Evolutionary conservation across 2,888 invertebrate genomes (phyloP), one percentile per base, ranked within the genome.

Genomic region (Hanleya hanleyi): DNA sequence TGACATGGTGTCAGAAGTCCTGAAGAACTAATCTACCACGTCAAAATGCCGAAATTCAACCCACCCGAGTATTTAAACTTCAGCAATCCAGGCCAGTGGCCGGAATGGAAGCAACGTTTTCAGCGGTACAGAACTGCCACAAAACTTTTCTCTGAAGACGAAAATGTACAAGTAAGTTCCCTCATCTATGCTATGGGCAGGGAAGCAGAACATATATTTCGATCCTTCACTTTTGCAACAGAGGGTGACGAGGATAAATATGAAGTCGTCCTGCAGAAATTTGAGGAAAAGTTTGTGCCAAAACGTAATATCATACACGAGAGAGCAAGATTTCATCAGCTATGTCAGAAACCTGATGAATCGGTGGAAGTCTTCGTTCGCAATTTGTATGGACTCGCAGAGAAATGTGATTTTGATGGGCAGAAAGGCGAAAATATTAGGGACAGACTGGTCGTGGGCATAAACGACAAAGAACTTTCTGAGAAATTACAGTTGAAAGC

Each of bases 241-340:
- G 73, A 15, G 4, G 71, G 36, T 6, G 73, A 69, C 26, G 72
- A 47, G 12, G 61, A 51, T 15, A 68, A 73, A 26, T 70, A 49
- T 29, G 69, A 66, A 29, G 62, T 50, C 35, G 75, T 73, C 3
- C 12, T 75, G 26, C n/a, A 69, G 22, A 75, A 75, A 57, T 71
- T 72, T 37, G 71, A 75, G 37, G 57, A 65, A 3, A 64, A 75
- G 67, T 77, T 73, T 29, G 49, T 73, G 0, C 67, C 71, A 0
- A 73, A 73, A 22, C 26, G 61, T 18, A 73, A 70, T 41, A 38
- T 72, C 15, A 73, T 77, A 6, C 75, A 73, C n/a, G 77, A 75
- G 41, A 49, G 75, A 38, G 68, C 75, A 2, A 7, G 49, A 18
- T 75, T 75, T 29, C 50, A 66, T n/a, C 15, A 26, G 36, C 12